Percentiles rank a stretch among this genome's conserved stretches.
phyloP scores from a whole-genome alignment of 2,113 vertebrate species.

The Rousettus leschenaultii region DNA sequence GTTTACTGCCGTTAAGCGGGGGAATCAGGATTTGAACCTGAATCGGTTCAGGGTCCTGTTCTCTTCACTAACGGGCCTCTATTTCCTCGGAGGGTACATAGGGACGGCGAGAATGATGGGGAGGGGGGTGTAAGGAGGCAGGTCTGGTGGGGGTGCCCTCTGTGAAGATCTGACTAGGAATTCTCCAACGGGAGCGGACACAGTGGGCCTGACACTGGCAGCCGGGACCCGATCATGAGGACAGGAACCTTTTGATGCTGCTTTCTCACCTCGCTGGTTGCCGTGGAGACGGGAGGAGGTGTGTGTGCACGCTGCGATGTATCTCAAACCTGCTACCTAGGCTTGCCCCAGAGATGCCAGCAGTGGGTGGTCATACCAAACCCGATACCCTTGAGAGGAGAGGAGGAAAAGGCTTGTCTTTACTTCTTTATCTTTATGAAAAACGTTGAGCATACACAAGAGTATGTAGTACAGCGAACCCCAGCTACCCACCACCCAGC shows the following conservation, averaged over 20 bases:
- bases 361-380: not conserved
- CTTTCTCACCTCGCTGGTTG: not conserved
- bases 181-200: not conserved
- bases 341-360: not conserved
- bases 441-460: not conserved
- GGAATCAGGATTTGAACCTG: not conserved
- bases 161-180: not conserved
- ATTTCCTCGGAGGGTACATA: fast-evolving
- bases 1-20: not conserved
- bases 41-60: not conserved
- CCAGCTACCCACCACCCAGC: not conserved
- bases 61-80: not conserved
- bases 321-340: not conserved
- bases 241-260: not conserved
- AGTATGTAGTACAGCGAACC: too few relatives aligned
- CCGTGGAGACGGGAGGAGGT: not conserved
- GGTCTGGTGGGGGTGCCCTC: not conserved
- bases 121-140: not conserved
- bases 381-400: not conserved
- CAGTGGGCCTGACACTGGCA: not conserved
- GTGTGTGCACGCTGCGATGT: not conserved
- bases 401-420: not conserved
- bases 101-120: too few relatives aligned
- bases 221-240: not conserved
- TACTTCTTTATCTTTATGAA: not conserved